These are phyloP conservation scores for Etheostoma nigrum DNA, from an alignment of 2,797 vertebrate genomes.

Conservation along the genomic window DNA sequence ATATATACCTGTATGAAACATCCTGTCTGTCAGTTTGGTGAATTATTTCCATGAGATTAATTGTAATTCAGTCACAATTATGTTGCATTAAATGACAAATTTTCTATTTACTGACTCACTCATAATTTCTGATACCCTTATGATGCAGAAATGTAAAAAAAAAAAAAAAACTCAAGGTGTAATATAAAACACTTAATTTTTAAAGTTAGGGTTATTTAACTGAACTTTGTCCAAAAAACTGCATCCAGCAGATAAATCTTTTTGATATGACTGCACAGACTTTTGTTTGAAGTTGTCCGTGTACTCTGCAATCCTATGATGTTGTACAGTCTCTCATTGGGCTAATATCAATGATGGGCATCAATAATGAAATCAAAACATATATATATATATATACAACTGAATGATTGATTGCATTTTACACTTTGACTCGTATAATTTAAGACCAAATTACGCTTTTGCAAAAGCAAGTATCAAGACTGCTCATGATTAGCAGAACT, in stretches of 20 bases:
- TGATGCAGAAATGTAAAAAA: neutral
- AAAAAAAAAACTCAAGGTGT: neutral
- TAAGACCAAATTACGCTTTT: too few species aligned
- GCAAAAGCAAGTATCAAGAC: too few species aligned
- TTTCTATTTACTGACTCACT: constrained; percentile 91
- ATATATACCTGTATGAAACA: constrained; percentile 95
- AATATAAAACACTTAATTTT: too few species aligned
- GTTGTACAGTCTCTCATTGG: too few species aligned
- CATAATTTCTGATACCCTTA: constrained; percentile 55
- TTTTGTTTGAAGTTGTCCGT: neutral
- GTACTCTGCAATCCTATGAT: too few species aligned
- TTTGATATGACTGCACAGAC: neutral
- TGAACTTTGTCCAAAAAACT: neutral
- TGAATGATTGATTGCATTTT: neutral
- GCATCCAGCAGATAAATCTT: neutral
- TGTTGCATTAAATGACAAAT: constrained; percentile 94
- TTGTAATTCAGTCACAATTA: constrained; percentile 92
- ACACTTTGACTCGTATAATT: neutral
- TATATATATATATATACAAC: neutral
- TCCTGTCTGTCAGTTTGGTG: constrained; percentile 89
- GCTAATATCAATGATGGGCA: too few species aligned
- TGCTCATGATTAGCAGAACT: neutral
- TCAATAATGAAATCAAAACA: neutral
- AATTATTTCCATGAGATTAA: constrained; percentile 92
- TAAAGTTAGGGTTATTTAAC: neutral